Evolutionary conservation across 2,113 vertebrate genomes (phyloP).

Genomic region (Synchiropus splendidus): DNA sequence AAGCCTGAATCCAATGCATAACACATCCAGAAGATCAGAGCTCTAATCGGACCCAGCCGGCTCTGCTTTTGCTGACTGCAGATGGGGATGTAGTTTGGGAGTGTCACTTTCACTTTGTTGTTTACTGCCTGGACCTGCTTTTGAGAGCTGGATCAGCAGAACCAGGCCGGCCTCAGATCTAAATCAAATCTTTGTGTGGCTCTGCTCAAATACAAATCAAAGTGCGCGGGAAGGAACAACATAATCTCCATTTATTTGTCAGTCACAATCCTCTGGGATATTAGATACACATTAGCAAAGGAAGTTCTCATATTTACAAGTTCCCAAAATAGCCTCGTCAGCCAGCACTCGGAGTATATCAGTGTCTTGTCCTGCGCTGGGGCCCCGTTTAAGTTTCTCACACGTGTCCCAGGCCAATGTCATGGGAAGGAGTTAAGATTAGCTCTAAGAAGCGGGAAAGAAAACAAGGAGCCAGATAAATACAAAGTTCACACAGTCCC

Average conservation of each 20-base stretch:
- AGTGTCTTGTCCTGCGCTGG: conserved; percentile 50
- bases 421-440: conserved; percentile 33
- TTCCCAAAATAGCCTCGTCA: conserved; percentile 62
- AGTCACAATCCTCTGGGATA: conserved; percentile 42
- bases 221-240: background rate
- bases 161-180: too few species aligned
- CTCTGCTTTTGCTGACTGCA: too few species aligned
- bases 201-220: conserved; percentile 1
- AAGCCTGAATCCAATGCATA: too few species aligned
- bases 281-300: conserved; percentile 56
- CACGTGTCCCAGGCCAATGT: conserved; percentile 55
- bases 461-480: conserved; percentile 26
- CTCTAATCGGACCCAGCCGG: too few species aligned
- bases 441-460: conserved; percentile 17
- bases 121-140: too few species aligned
- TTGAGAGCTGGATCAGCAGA: too few species aligned
- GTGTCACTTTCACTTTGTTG: too few species aligned
- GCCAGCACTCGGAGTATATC: conserved; percentile 61
- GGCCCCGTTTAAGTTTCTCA: conserved; percentile 56
- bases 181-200: too few species aligned
- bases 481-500: background rate
- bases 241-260: conserved; percentile 1
- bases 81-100: too few species aligned
- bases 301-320: conserved; percentile 71
- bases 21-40: too few species aligned